Base-by-base conservation (phyloP, 2,888 invertebrate genomes). In the Girardia tigrina region DNA sequence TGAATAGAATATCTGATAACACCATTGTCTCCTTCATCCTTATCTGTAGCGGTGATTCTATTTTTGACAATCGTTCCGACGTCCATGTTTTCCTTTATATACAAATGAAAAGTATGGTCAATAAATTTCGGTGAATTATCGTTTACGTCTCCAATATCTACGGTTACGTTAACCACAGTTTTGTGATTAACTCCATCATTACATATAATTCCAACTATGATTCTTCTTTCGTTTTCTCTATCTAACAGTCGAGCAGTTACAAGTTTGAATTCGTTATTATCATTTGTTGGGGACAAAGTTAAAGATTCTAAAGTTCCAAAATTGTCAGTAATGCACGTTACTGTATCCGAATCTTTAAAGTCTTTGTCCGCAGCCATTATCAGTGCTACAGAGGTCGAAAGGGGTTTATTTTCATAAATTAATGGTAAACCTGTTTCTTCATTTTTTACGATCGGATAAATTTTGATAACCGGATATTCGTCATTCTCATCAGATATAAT, bases 131-230 rank as follows among this genome's bases (percentile, higher is more conserved):
- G 73, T 1, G 42, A 26, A 29, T 72, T 72, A 36, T 72, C 73
- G 26, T 72, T 72, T 8, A 72, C 73, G 20, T 72, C 73, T 23
- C 73, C 73, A 29, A 72, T 29, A 12, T 72, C 36, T 16, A 72
- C 26, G 6, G 73, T 72, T 14, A 72, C 29, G 29, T 72, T 72
- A 26, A 29, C 20, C 4, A 36, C n/a, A 1, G 73, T 29, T 29
- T 26, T 26, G 26, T 72, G 73, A 8, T 29, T 26, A 8, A 36
- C 73, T n/a, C 8, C 6, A 36, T 72, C 73, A 16, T 14, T 26
- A 26, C 73, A 72, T 29, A 23, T 29, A 20, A 72, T 72, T 2
- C 29, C 36, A 8, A 72, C 12, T 8, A 28, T 29, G 20, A 29
- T 29, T 29, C 28, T 4, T 8, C 20, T 6, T 8, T 28, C 26